Conservation (phyloP, 1,140 invertebrate genomes). For the Rhagoletis pomonella region DNA sequence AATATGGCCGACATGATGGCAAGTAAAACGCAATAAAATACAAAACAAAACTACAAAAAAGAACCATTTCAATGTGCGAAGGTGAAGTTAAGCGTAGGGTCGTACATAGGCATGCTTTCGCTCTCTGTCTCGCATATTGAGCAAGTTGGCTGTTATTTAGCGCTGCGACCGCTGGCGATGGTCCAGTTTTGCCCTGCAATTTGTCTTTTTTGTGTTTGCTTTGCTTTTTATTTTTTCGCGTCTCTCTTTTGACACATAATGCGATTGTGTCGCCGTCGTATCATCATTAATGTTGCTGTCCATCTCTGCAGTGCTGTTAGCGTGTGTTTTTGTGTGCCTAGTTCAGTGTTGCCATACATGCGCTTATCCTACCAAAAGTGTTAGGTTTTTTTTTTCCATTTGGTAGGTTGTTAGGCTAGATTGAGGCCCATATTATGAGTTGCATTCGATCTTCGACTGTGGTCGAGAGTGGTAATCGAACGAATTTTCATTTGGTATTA, state of each 20-base stretch:
- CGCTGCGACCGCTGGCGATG: background rate
- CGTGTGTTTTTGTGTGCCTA: background rate
- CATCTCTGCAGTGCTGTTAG: background rate
- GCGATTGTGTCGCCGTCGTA: constrained; percentile 33
- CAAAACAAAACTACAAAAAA: background rate
- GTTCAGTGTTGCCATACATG: too few relatives aligned
- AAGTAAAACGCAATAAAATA: constrained; percentile 30
- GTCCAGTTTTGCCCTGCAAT: constrained; percentile 39
- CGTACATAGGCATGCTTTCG: constrained; percentile 6
- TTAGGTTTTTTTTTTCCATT: too few relatives aligned
- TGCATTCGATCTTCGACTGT: too few relatives aligned
- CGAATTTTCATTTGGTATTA: too few relatives aligned
- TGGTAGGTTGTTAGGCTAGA: too few relatives aligned
- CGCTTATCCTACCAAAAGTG: too few relatives aligned
- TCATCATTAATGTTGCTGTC: constrained; percentile 22
- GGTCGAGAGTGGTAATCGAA: too few relatives aligned
- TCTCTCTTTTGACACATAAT: constrained; percentile 52
- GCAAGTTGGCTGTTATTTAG: background rate
- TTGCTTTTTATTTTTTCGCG: background rate
- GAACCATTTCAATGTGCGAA: background rate
- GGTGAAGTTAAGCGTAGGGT: constrained; percentile 27
- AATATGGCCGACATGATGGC: constrained; percentile 53
- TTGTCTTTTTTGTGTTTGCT: background rate
- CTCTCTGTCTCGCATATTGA: background rate
- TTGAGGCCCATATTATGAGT: too few relatives aligned